Base-by-base conservation (phyloP, 2,888 invertebrate species). In the Callyntrura sp. region DNA sequence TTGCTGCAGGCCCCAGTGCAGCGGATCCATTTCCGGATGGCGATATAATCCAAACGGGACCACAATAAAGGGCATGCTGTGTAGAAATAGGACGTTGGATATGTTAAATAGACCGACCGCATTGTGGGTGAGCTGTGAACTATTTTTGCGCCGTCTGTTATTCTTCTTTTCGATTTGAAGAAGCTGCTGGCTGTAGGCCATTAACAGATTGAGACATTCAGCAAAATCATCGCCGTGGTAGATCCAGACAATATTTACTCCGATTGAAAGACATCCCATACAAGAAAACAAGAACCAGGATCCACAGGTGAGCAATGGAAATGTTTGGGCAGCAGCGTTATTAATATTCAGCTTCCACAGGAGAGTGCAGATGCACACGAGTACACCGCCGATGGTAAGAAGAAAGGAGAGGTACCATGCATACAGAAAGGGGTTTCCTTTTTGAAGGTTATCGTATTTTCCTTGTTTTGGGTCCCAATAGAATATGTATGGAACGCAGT, bases 401-500 rank as follows among this genome's bases (percentile, higher is more conserved):
- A 12, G 8, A 55, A 55, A 55, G 6, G 55, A 55, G 3, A 55
- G 8, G 55, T 55, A 55, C 12, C 8, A 55, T 14, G 3, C 3
- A n/a, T 55, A 55, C 45, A 45, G 45, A 12, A 55, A 55, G 2
- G 9, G 45, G 17, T 11, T 11, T 20, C 9, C 17, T 1, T 17
- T 48, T 35, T 20, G 3, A 3, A 9, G n/a, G 6, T 76, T 14
- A 14, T 12, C 20, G 14, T 76, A 76, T 25, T 48, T 76, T 12
- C 76, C 8, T 12, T 48, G 11, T 48, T 2, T 8, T 45, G 45
- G 45, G 20, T 76, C 14, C 76, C 76, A 76, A 9, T n/a, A 17
- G 9, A 76, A 9, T 6, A 76, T 48, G 51, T 3, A 48, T 12
- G 76, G 76, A 48, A 76, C 35, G 14, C 76, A 76, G 6, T 76